phyloP scores from a whole-genome alignment of 2,797 vertebrate genomes.

The Enteromius viviparus region DNA sequence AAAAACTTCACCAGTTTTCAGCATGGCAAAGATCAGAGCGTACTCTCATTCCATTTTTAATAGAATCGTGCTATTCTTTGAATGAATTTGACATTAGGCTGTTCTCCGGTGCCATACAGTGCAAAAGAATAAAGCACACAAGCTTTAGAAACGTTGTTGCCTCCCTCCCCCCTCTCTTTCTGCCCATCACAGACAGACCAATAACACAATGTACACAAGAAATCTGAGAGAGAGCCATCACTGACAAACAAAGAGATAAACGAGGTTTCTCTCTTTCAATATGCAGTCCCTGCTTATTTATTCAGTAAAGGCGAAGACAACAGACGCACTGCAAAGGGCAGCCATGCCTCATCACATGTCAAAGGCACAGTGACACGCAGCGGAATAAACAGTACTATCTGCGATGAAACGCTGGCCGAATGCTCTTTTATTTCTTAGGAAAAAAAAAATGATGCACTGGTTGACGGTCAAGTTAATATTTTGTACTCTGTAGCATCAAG shows the following conservation, averaged over 20 bases:
- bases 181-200: constrained; percentile 42
- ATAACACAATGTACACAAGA: constrained; percentile 47
- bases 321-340: constrained; percentile 50
- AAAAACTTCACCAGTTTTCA: not conserved
- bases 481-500: constrained; percentile 36
- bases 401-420: not conserved
- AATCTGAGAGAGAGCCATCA: constrained; percentile 34
- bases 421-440: not conserved
- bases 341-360: constrained; percentile 54
- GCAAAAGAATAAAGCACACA: constrained; percentile 4
- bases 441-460: constrained; percentile 18
- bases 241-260: constrained; percentile 47
- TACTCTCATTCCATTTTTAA: constrained; percentile 15
- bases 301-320: constrained; percentile 54
- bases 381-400: constrained; percentile 50
- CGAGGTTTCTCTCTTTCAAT: constrained; percentile 43
- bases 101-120: not conserved
- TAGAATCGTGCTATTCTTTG: not conserved
- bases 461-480: constrained; percentile 50
- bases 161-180: constrained; percentile 1
- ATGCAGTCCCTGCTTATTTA: constrained; percentile 51
- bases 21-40: not conserved
- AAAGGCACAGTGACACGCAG: constrained; percentile 39
- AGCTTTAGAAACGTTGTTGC: constrained; percentile 34
- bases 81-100: constrained; percentile 26